These are phyloP conservation scores for Eulithis testata DNA, from an alignment of 2,888 invertebrate genomes.

Conservation along the genomic window DNA sequence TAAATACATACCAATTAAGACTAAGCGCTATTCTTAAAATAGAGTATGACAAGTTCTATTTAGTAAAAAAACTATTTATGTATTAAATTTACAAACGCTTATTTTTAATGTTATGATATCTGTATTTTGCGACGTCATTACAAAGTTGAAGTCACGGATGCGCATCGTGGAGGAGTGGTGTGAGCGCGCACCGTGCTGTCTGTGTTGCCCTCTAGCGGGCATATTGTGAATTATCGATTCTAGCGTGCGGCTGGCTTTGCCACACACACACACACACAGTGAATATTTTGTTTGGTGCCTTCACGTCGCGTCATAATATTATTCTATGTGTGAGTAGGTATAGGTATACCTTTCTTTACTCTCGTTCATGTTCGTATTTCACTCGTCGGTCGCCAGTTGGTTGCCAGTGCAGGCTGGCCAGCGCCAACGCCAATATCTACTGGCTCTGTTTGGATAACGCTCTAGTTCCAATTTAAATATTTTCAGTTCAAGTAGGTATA, in stretches of 20 bases:
- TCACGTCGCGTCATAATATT: neutral
- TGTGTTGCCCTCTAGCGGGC: slow-evolving; percentile 82
- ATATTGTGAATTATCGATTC: slow-evolving; percentile 84
- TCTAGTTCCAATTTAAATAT: too few species aligned
- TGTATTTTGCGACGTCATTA: slow-evolving; percentile 49
- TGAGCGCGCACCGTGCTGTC: slow-evolving; percentile 74
- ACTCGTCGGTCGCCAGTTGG: too few species aligned
- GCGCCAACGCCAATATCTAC: too few species aligned
- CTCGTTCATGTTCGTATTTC: too few species aligned
- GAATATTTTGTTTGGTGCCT: neutral
- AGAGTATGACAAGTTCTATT: neutral
- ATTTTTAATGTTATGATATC: neutral
- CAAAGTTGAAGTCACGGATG: slow-evolving; percentile 69
- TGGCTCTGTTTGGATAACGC: too few species aligned
- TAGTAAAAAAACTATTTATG: neutral
- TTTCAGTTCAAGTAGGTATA: too few species aligned
- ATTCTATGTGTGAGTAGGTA: too few species aligned
- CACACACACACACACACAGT: neutral
- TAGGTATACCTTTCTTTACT: too few species aligned
- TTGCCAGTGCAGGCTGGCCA: too few species aligned
- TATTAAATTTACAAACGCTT: neutral
- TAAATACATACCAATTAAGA: neutral
- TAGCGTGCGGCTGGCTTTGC: slow-evolving; percentile 22
- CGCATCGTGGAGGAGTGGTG: slow-evolving; percentile 79
- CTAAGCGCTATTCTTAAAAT: too few species aligned